Conservation (phyloP, 2,113 vertebrate species). For the Alligator sinensis region DNA sequence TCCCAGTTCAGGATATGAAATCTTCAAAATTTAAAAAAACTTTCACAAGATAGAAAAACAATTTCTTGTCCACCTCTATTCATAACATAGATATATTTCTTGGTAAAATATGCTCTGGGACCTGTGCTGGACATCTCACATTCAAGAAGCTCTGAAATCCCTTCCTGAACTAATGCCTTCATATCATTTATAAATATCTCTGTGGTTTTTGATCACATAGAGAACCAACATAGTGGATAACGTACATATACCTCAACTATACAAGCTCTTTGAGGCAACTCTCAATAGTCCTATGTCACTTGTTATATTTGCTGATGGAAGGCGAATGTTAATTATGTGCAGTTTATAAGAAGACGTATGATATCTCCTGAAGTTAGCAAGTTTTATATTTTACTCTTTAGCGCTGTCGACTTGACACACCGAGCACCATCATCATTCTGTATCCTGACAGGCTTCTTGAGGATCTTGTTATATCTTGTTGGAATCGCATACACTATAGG, state of each 20-base stretch:
- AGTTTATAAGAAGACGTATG: not conserved
- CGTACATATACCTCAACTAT: not conserved
- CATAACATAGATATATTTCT: not conserved
- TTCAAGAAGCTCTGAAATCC: not conserved
- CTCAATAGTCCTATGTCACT: not conserved
- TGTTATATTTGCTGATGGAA: not conserved
- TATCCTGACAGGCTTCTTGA: not conserved
- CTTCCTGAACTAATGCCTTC: not conserved
- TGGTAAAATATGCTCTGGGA: not conserved
- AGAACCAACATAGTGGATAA: rapidly evolving
- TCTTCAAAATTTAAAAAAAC: not conserved
- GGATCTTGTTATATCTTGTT: rapidly evolving
- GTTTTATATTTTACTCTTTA: not conserved
- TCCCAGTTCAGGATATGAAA: not conserved
- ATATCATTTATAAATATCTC: rapidly evolving
- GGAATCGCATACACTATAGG: not conserved
- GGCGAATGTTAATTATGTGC: not conserved
- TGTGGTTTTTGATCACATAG: not conserved
- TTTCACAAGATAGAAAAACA: not conserved
- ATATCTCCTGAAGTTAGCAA: not conserved
- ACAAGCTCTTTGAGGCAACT: not conserved
- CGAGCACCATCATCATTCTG: too few relatives aligned
- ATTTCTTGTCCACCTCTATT: not conserved
- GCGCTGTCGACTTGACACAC: not conserved
- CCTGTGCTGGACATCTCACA: not conserved